Conservation (phyloP, 2,888 invertebrate genomes). For the Cataglyphis albicans region DNA sequence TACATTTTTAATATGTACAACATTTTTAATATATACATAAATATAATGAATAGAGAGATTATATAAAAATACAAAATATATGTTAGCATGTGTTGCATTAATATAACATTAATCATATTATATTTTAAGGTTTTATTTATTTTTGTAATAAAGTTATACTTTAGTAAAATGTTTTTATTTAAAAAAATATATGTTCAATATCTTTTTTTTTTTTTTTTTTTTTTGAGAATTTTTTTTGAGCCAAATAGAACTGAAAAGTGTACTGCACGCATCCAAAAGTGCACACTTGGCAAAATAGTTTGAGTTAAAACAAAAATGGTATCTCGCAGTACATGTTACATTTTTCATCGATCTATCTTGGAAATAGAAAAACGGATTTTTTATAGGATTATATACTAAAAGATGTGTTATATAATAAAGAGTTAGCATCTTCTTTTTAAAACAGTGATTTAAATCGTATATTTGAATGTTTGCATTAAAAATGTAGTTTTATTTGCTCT, state of each 20-base stretch:
- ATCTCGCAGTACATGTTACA: conserved; percentile 33
- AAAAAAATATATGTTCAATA: background rate
- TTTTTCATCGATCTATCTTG: conserved; percentile 35
- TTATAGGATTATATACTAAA: conserved; percentile 17
- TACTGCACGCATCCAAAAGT: conserved; percentile 35
- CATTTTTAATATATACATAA: background rate
- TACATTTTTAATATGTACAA: background rate
- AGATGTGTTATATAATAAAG: conserved; percentile 23
- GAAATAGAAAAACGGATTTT: conserved; percentile 22
- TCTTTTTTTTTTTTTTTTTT: conserved; percentile 16
- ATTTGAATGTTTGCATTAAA: background rate
- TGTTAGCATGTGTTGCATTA: background rate
- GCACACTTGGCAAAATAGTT: conserved; percentile 34
- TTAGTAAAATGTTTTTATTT: background rate
- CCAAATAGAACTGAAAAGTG: conserved; percentile 39
- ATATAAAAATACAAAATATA: background rate
- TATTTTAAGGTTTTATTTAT: background rate
- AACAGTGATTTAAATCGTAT: conserved; percentile 11
- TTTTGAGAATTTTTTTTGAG: background rate
- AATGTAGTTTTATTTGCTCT: background rate
- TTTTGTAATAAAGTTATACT: background rate
- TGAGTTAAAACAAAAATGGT: conserved; percentile 29
- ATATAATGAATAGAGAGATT: background rate
- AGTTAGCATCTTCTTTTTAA: conserved; percentile 18
- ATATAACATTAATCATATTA: background rate